Conservation (phyloP, 1,140 invertebrate species). For the Lepidurus apus region DNA sequence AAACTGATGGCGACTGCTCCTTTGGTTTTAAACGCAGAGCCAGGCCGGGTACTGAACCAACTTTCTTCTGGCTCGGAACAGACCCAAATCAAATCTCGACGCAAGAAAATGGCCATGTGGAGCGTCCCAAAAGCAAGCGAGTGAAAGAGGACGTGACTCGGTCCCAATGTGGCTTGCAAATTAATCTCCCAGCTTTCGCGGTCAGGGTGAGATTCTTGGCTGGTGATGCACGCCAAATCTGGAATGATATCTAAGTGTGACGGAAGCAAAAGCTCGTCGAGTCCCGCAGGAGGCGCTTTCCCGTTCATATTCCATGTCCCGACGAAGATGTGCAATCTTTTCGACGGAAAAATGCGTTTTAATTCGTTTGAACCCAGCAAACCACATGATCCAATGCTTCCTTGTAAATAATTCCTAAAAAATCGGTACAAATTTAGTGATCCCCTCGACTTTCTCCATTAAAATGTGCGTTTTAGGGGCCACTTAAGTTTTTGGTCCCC, state of each 20-base stretch:
- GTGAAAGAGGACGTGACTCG: conserved; percentile 79
- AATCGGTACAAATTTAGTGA: not conserved
- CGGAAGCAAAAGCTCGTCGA: conserved; percentile 85
- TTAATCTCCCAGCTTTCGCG: conserved; percentile 83
- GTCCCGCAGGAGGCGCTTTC: conserved; percentile 56
- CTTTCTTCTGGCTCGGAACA: conserved; percentile 83
- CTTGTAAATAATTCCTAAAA: conserved; percentile 67
- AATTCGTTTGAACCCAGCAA: conserved; percentile 75
- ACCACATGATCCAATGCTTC: conserved; percentile 64
- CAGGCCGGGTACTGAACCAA: conserved; percentile 76
- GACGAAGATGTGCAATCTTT: conserved; percentile 78
- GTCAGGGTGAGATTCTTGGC: conserved; percentile 73
- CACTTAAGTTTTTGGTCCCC: no score
- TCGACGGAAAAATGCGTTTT: conserved; percentile 74
- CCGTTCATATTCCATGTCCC: conserved; percentile 97
- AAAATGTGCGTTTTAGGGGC: no score
- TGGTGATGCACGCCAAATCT: conserved; percentile 85
- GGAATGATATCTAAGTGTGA: conserved; percentile 62
- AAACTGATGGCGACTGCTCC: conserved; percentile 84
- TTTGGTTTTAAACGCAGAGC: conserved; percentile 75
- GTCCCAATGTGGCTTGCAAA: conserved; percentile 84
- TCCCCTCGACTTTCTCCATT: not conserved
- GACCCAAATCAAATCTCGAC: conserved; percentile 89
- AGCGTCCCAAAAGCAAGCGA: conserved; percentile 75
- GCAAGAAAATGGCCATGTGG: conserved; percentile 76